A percentile compares a stretch with the other conserved stretches of the same genome.
These are phyloP conservation scores for Caenorhabditis sp. DNA, from an alignment of 2,888 invertebrate genomes.

Conservation along the genomic window DNA sequence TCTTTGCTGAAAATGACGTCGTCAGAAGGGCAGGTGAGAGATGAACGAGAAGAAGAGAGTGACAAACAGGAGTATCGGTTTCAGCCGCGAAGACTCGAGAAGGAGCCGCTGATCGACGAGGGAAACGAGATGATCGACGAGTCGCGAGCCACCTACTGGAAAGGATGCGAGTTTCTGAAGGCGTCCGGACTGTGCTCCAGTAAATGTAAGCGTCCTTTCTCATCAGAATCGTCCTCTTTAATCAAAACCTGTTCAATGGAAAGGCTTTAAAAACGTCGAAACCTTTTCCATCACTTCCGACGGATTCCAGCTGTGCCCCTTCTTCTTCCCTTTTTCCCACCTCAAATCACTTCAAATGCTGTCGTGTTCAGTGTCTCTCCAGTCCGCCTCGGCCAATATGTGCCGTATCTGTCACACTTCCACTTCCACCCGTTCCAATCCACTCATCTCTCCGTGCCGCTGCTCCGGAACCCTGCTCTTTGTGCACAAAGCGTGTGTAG, in stretches of 20 bases:
- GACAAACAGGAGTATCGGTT: slow-evolving; percentile 1
- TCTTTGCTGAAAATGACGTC: background rate
- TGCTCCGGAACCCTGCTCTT: slow-evolving; percentile 82
- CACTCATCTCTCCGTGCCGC: slow-evolving; percentile 82
- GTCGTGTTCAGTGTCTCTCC: slow-evolving; percentile 57
- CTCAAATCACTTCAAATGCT: slow-evolving; percentile 1
- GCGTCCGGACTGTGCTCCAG: slow-evolving; percentile 44
- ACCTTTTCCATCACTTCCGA: slow-evolving; percentile 14
- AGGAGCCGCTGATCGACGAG: slow-evolving; percentile 51
- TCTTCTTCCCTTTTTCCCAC: background rate
- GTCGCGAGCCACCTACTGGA: slow-evolving; percentile 42
- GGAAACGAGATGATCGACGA: slow-evolving; percentile 27
- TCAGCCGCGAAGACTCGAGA: slow-evolving; percentile 39
- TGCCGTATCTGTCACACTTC: slow-evolving; percentile 82
- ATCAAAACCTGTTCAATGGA: background rate
- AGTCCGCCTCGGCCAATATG: slow-evolving; percentile 71
- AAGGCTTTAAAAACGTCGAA: background rate
- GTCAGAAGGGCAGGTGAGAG: slow-evolving; percentile 12
- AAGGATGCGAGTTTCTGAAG: slow-evolving; percentile 53
- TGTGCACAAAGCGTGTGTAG: slow-evolving; percentile 82
- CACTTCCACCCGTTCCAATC: slow-evolving; percentile 59
- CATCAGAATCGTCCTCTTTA: background rate
- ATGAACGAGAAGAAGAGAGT: no score
- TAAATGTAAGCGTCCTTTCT: slow-evolving; percentile 36
- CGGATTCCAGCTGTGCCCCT: slow-evolving; percentile 11